Base-by-base conservation (phyloP, 2,888 invertebrate species). In the Drosophila meridiana region DNA sequence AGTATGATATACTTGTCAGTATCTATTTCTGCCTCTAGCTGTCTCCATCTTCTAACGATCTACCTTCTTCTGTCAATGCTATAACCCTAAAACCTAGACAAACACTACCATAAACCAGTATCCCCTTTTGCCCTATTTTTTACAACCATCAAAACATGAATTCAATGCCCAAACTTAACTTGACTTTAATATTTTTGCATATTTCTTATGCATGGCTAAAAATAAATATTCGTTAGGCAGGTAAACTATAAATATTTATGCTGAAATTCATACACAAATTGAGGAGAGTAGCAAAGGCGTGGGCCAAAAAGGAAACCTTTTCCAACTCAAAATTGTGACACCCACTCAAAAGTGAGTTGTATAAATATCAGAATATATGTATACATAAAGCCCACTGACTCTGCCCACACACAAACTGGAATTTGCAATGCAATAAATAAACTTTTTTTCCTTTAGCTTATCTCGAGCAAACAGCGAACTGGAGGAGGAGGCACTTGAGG, bases 391-490 rank as follows among this genome's bases (percentile, higher is more conserved):
- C 13, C 36, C 7, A 34, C 11, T 34, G 32, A 20, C 20, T 3
- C 34, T 34, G 65, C 59, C 34, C 59, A 48, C 36, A 50, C 47
- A n/a, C 20, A 56, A 13, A 28, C 2, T 6, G 40, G n/a, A 38
- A 48, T 28, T 26, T 4, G 20, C 52, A 52, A 40, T 48, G 58
- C 50, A 42, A 45, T 63, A 53, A 72, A 72, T 72, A 72, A 47
- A 68, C 43, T 61, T 55, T 63, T 38, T 8, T 50, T 14, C 8
- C 9, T 56, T 40, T 59, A 14, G 43, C 36, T 66, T 76, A 71
- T 76, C 76, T 71, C 38, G n/a, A 40, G 48, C 40, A 20, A 53
- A 71, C 53, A 69, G 72, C 55, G 50, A 52, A n/a, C n/a, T 6
- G 32, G 5, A 45, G 6, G 26, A 13, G 5, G 4, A 45, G 60